A percentile compares a stretch with the other conserved stretches of the same genome.
These are phyloP conservation scores for Danaus plexippus DNA, from an alignment of 1,140 invertebrate species.

Conservation along the genomic window DNA sequence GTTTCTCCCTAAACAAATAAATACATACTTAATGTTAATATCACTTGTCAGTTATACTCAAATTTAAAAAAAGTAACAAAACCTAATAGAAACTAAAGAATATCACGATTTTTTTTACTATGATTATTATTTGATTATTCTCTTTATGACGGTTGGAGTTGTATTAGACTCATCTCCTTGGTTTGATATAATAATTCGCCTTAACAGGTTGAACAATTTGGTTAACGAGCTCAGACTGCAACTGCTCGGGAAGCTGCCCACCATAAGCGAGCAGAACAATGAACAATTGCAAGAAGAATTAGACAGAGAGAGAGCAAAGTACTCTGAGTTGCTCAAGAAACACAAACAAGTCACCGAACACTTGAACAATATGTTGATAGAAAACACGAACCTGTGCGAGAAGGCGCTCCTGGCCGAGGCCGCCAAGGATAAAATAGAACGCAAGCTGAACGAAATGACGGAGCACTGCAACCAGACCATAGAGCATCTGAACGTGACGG, in stretches of 20 bases:
- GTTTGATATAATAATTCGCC: constrained; percentile 7
- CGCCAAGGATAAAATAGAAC: constrained; percentile 76
- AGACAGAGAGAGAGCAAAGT: constrained; percentile 64
- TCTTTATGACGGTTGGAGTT: too few relatives aligned
- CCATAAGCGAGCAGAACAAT: constrained; percentile 47
- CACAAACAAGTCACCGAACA: constrained; percentile 74
- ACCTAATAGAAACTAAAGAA: too few relatives aligned
- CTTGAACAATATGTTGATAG: constrained; percentile 73
- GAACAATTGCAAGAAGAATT: constrained; percentile 69
- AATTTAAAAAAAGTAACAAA: too few relatives aligned
- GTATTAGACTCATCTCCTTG: too few relatives aligned
- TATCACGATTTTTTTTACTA: too few relatives aligned
- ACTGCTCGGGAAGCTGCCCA: constrained; percentile 66
- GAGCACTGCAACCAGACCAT: constrained; percentile 74
- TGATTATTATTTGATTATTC: too few relatives aligned
- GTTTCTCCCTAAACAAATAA: too few relatives aligned
- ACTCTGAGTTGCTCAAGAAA: constrained; percentile 71
- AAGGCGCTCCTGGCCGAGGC: constrained; percentile 75
- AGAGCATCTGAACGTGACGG: constrained; percentile 57
- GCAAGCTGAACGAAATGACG: constrained; percentile 77
- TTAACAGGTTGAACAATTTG: constrained; percentile 74
- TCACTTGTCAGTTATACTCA: too few relatives aligned
- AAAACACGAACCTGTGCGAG: constrained; percentile 75
- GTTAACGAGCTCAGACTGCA: constrained; percentile 78
- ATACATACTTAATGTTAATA: too few relatives aligned